Evolutionary conservation across 2,888 invertebrate genomes (phyloP), one percentile per base, ranked within the genome.

Genomic region (Ariolimax columbianus): DNA sequence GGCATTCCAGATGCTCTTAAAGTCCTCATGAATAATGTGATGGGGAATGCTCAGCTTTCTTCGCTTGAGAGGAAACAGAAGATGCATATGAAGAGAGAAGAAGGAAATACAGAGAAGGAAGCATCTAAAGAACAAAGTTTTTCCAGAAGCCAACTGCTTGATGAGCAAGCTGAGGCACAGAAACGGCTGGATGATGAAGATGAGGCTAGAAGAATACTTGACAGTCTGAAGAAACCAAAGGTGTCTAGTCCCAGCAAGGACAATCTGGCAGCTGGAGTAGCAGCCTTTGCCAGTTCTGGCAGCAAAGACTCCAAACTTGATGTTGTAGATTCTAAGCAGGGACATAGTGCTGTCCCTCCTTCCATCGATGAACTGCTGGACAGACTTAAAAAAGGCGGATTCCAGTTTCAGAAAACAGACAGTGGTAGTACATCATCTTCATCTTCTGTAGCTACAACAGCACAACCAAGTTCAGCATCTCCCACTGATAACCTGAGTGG

Each of bases 21-120:
- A 55, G 88, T 87, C n/a, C 79, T 88, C n/a, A 88, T 88, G 87
- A 85, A 88, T 47, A 87, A 88, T 82, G 87, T 88, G 19, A 87
- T 84, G 85, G 88, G 88, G 14, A 86, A 84, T 82, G 78, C 75
- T 6, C 78, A 78, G 66, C 73, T 73, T 55, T 63, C 77, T 33
- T 81, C 85, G 7, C 66, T 77, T 0, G 83, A 86, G 77, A 77
- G 73, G 23, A 70, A 82, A 26, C 85, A 83, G 17, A 86, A 82
- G 78, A 83, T 83, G 30, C 68, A 84, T 9, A 63, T 86, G 17
- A 85, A 84, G 70, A 82, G 85, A 70, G 75, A 84, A 63, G 81
- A 81, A 43, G 70, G 82, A 38, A 82, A 81, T 14, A 77, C 33
- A n/a, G 72, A 38, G 66, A 70, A 59, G 47, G 40, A 23, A 38